Percentiles rank a stretch among this genome's conserved stretches.
Conservation (phyloP, 2,888 invertebrate species). For the Hololepta plana region DNA sequence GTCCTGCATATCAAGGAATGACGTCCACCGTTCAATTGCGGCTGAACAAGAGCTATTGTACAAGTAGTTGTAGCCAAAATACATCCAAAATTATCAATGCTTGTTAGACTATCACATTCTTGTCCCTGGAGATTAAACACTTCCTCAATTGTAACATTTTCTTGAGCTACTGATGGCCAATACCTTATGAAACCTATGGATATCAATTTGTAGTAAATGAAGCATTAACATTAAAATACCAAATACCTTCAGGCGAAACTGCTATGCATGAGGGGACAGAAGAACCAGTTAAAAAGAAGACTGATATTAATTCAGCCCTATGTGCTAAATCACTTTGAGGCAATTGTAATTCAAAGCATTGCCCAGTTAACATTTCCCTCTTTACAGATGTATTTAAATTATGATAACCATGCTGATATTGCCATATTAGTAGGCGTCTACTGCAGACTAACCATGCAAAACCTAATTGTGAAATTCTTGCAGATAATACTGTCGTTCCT, state of each 20-base stretch:
- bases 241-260: conserved; percentile 72
- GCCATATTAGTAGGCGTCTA: conserved; percentile 73
- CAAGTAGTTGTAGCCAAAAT: conserved; percentile 84
- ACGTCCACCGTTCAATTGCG: conserved; percentile 45
- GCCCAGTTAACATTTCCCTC: conserved; percentile 27
- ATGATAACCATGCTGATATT: conserved; percentile 32
- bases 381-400: too few species aligned
- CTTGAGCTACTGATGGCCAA: conserved; percentile 82
- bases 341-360: conserved; percentile 70
- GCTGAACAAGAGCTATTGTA: conserved; percentile 56
- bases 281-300: conserved; percentile 41
- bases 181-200: conserved; percentile 59
- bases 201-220: conserved; percentile 2
- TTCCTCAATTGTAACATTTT: conserved; percentile 68
- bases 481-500: conserved; percentile 28
- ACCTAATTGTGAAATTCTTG: conserved; percentile 31
- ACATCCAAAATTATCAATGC: conserved; percentile 53
- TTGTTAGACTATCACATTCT: conserved; percentile 61
- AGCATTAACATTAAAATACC: conserved; percentile 1
- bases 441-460: conserved; percentile 58
- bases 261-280: conserved; percentile 69
- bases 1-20: conserved; percentile 47
- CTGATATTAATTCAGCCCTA: conserved; percentile 63
- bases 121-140: conserved; percentile 75
- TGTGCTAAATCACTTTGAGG: conserved; percentile 88